A percentile compares a stretch with the other conserved stretches of the same genome.
These are phyloP conservation scores for Drosophila formosana DNA, from an alignment of 2,888 invertebrate species.

Conservation along the genomic window DNA sequence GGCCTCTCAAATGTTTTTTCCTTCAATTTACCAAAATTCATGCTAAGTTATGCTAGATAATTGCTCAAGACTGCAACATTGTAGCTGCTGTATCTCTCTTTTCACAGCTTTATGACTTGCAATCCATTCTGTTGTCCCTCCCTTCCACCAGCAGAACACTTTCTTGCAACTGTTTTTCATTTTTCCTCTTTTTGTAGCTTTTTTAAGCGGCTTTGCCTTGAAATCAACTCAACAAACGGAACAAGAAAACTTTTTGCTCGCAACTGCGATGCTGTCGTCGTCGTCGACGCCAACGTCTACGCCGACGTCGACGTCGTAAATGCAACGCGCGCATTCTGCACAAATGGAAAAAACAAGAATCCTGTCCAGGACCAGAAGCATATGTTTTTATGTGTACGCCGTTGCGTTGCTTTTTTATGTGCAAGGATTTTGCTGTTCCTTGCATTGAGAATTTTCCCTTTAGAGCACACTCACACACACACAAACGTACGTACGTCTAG, in stretches of 20 bases:
- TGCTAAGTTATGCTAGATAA: conserved; percentile 15
- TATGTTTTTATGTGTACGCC: conserved; percentile 69
- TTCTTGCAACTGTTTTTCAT: conserved; percentile 19
- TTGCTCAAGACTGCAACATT: conserved; percentile 23
- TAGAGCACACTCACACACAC: conserved; percentile 3
- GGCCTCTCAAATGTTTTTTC: not conserved
- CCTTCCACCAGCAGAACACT: conserved; percentile 19
- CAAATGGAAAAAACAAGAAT: conserved; percentile 37
- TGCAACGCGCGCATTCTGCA: conserved; percentile 41
- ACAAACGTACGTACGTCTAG: not conserved
- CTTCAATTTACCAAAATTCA: not conserved
- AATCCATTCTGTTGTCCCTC: not conserved
- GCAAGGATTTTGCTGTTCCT: conserved; percentile 53
- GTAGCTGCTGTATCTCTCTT: not conserved
- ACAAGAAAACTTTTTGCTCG: conserved; percentile 28
- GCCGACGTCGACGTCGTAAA: conserved; percentile 31
- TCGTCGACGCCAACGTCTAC: conserved; percentile 22
- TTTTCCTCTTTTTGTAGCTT: conserved; percentile 6
- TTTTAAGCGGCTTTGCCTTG: conserved; percentile 61
- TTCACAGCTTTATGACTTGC: not conserved
- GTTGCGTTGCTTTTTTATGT: conserved; percentile 59
- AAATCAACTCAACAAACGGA: conserved; percentile 42
- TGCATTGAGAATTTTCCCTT: conserved; percentile 41
- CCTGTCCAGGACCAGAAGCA: conserved; percentile 53
- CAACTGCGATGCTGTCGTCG: conserved; percentile 23